Evolutionary conservation across 2,797 vertebrate species (phyloP), one percentile per base, ranked within the genome.

Genomic region (Mycteria americana): DNA sequence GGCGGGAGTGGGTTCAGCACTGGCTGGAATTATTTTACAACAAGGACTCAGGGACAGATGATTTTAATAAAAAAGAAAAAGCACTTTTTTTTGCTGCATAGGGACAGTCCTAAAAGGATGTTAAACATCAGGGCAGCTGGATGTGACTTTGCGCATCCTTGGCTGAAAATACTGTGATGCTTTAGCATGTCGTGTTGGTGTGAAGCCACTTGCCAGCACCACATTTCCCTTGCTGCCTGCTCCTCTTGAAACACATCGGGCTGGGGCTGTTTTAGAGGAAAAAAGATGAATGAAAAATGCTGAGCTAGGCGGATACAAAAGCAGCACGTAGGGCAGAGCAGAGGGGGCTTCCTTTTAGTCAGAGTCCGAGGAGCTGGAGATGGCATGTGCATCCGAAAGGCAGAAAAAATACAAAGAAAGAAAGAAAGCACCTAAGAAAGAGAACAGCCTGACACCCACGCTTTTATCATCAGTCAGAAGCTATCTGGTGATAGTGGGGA

Each of bases 171-270:
- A 51, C 43, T 0, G 0, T 37, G 25, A 24, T 60, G 62, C 53
- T 77, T 77, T 91, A 68, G 41, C 0, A 0, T 80, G 39, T 60
- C 0, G 0, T 45, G 72, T 67, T 27, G 6, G 5, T 88, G 43
- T 65, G 60, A 85, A 70, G 73, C 65, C 56, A 46, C n/a, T 7
- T 10, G 57, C 60, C 70, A 67, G 48, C 37, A 8, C 59, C 39
- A 23, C n/a, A 50, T 48, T 77, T 83, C 37, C 33, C 22, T 63
- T 77, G 56, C 63, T 87, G 25, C 30, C 30, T 57, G 37, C 51
- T 80, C 10, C 25, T 53, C 57, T 74, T 81, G 48, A 77, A 86
- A 50, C 19, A 11, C 2, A 0, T 1, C 2, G 1, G 30, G 27
- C 80, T 85, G 73, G 56, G 50, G 35, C 46, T 92, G 46, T 23